Base-by-base conservation (phyloP, 2,113 vertebrate species). In the Festucalex cinctus region DNA sequence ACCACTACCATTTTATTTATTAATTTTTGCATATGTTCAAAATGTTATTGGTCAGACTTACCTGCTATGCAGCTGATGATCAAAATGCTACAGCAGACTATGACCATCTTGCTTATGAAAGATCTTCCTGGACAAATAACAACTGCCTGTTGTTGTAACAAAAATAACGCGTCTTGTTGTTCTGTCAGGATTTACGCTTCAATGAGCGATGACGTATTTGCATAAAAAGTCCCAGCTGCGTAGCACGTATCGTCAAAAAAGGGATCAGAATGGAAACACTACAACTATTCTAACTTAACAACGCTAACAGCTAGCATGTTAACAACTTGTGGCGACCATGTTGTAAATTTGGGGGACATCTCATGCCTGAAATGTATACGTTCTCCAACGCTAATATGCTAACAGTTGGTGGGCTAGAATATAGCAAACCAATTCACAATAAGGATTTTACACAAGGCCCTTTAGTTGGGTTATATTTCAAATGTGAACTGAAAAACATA, bases 151-250 rank as follows among this genome's bases (percentile, higher is more conserved):
- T 6, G 6, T 60, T 53, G 46, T 13, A 28, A 44, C 35, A 46
- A 41, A n/a, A 28, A 14, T 51, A 17, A 13, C 17, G 14, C 51
- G 53, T 81, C 39, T 71, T 76, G 54, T 78, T 73, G 57, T 67
- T 72, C 26, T 53, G 24, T 54, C 71, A 88, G 86, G 86, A 88
- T 86, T 67, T 53, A 86, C 16, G 70, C 85, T 83, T 78, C 51
- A 85, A 19, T 77, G 75, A 78, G 5, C 74, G 36, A 56, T 53
- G 63, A 73, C 43, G 20, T 7, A 82, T 86, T 87, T 87, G 78
- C 72, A 81, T 77, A 62, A 59, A n/a, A 44, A 63, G 44, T 20
- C 64, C 9, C 17, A 51, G 54, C 2, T 77, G 66, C 39, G 43
- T 17, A 9, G 3, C 9, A 44, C 10, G n/a, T n/a, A n/a, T n/a